These are phyloP conservation scores for Hepsetus odoe DNA, from an alignment of 2,113 vertebrate genomes.

Conservation along the genomic window DNA sequence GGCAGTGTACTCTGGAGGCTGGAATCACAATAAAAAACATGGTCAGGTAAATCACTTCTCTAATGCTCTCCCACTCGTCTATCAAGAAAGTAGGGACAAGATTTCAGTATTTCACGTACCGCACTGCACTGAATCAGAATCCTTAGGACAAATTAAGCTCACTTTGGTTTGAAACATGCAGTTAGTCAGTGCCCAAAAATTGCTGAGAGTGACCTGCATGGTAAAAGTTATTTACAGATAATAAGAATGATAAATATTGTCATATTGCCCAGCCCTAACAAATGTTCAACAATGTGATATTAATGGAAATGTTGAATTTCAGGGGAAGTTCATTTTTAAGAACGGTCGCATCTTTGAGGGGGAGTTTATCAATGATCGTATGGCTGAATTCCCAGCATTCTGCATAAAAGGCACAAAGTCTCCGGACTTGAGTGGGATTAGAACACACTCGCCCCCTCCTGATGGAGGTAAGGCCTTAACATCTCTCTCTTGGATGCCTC, in stretches of 20 bases:
- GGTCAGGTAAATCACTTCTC: slow-evolving; percentile 75
- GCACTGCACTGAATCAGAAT: too few relatives aligned
- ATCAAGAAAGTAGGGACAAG: not conserved
- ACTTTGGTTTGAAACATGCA: too few relatives aligned
- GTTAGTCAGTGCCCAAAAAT: too few relatives aligned
- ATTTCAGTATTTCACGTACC: too few relatives aligned
- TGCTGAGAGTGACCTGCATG: too few relatives aligned
- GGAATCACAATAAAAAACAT: slow-evolving; percentile 84
- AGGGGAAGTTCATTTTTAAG: slow-evolving; percentile 82
- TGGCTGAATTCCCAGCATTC: slow-evolving; percentile 52
- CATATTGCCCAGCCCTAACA: too few relatives aligned
- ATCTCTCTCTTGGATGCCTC: not conserved
- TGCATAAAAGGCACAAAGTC: slow-evolving; percentile 24
- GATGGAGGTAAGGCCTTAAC: slow-evolving; percentile 59
- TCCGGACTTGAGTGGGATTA: slow-evolving; percentile 41
- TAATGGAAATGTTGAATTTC: slow-evolving; percentile 22
- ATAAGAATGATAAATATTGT: too few relatives aligned
- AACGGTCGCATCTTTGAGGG: slow-evolving; percentile 78
- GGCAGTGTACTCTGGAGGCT: slow-evolving; percentile 79
- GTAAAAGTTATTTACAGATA: too few relatives aligned
- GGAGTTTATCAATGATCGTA: slow-evolving; percentile 75
- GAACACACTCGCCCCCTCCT: slow-evolving; percentile 13
- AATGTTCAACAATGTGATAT: slow-evolving; percentile 5
- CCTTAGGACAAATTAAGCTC: too few relatives aligned
- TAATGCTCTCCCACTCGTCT: not conserved